These are phyloP conservation scores for Calephelis virginiensis DNA, from an alignment of 1,140 invertebrate genomes.

Conservation along the genomic window DNA sequence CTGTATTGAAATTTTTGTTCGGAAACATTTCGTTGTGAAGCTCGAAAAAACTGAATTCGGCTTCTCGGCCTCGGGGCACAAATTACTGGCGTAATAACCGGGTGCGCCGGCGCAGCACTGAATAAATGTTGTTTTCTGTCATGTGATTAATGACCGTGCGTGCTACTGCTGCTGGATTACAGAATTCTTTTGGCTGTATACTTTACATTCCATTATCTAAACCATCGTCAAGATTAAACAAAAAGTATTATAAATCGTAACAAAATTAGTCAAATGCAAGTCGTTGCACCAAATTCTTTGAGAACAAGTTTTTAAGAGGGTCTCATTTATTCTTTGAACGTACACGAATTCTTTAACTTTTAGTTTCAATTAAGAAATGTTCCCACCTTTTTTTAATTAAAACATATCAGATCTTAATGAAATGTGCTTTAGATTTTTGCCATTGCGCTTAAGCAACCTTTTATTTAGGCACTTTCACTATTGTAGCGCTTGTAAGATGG, in stretches of 20 bases:
- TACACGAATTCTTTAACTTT: no score
- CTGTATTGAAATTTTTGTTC: slow-evolving; percentile 18
- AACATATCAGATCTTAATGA: no score
- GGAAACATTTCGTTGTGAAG: slow-evolving; percentile 7
- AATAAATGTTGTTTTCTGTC: slow-evolving; percentile 21
- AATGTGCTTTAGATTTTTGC: no score
- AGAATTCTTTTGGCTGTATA: slow-evolving; percentile 1
- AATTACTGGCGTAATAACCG: slow-evolving; percentile 24
- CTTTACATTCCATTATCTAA: slow-evolving; percentile 7
- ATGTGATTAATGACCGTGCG: slow-evolving; percentile 24
- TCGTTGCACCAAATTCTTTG: no score
- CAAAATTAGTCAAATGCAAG: not conserved
- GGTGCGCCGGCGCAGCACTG: slow-evolving; percentile 21
- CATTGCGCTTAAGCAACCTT: no score
- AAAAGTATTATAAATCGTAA: not conserved
- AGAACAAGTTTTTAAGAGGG: no score
- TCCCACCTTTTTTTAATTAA: no score
- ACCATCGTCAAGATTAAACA: not conserved
- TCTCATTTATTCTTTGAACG: no score
- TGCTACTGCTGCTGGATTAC: slow-evolving; percentile 7
- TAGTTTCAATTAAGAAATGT: no score
- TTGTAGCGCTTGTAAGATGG: no score
- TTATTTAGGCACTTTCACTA: no score
- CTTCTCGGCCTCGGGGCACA: slow-evolving; percentile 17
- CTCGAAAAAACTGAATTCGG: slow-evolving; percentile 19